phyloP scores from a whole-genome alignment of 1,140 invertebrate genomes.

The Formica selysi region DNA sequence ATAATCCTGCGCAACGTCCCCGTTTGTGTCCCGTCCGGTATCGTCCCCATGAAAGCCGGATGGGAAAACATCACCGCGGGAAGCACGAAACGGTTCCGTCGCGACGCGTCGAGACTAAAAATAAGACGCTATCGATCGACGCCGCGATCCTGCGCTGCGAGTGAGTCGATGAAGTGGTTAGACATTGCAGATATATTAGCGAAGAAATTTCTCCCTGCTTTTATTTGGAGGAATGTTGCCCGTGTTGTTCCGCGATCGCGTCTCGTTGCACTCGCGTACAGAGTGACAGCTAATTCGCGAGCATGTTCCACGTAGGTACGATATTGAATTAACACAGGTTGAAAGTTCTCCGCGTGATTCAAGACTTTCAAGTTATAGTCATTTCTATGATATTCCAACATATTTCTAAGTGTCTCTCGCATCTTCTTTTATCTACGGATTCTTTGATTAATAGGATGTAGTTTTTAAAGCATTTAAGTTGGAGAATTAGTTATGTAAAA shows the following conservation, averaged over 20 bases:
- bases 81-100: conserved; percentile 44
- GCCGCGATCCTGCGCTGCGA: conserved; percentile 37
- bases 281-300: conserved; percentile 27
- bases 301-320: conserved; percentile 1
- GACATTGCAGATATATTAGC: conserved; percentile 25
- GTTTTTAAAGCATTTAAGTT: background rate
- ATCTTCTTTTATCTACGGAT: background rate
- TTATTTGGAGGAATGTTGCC: conserved; percentile 2
- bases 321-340: conserved; percentile 8
- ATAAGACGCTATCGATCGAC: conserved; percentile 53
- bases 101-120: conserved; percentile 55
- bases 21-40: background rate
- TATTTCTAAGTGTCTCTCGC: background rate
- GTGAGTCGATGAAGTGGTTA: conserved; percentile 45
- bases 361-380: background rate
- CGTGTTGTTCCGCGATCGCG: background rate
- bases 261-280: conserved; percentile 24
- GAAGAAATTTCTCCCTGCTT: background rate
- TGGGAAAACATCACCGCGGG: conserved; percentile 24
- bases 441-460: background rate
- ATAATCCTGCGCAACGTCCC: conserved; percentile 8
- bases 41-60: conserved; percentile 14
- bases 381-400: background rate
- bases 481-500: background rate
- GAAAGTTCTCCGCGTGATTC: background rate